Evolutionary conservation across 2,113 vertebrate genomes (phyloP).

Genomic region (Desmodus rotundus): DNA sequence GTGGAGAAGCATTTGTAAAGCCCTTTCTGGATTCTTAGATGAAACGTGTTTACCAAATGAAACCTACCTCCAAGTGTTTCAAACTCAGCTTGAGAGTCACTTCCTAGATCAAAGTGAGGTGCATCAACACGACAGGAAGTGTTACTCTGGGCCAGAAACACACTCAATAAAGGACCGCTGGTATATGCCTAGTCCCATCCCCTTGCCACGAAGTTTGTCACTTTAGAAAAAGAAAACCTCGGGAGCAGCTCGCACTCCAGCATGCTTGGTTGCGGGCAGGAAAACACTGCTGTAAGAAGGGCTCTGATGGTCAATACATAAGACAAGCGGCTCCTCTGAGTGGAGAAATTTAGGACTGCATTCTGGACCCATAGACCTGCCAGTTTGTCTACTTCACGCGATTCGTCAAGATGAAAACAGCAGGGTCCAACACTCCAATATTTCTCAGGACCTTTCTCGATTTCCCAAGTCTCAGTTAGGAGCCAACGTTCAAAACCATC

Average conservation of each 20-base stretch:
- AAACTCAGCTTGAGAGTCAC: constrained; percentile 30
- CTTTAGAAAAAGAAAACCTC: not conserved
- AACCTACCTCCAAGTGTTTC: not conserved
- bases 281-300: not conserved
- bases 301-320: not conserved
- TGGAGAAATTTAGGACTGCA: not conserved
- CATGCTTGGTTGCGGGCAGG: not conserved
- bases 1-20: not conserved
- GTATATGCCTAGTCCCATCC: not conserved
- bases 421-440: not conserved
- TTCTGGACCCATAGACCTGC: not conserved
- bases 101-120: constrained; percentile 42
- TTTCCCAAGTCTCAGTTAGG: constrained; percentile 2
- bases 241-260: not conserved
- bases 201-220: not conserved
- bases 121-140: not conserved
- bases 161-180: not conserved
- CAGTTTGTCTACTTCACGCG: not conserved
- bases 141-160: not conserved
- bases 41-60: constrained; percentile 43
- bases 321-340: not conserved
- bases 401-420: not conserved
- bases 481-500: not conserved
- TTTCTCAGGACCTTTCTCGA: not conserved
- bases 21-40: not conserved